phyloP scores from a whole-genome alignment of 92 coral and sea anemone genomes.

The Palythoa heliodiscus region DNA sequence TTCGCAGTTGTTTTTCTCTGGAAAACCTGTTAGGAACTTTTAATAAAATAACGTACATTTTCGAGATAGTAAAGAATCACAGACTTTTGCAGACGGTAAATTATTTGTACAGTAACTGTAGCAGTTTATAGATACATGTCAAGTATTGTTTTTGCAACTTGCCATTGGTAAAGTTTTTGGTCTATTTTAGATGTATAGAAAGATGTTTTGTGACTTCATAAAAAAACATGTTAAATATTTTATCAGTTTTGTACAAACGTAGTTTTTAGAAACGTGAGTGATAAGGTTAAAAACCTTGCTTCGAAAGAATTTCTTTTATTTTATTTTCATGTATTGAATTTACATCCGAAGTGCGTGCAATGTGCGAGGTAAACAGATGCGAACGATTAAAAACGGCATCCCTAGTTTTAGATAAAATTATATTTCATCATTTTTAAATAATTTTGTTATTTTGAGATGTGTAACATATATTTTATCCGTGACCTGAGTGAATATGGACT shows the following conservation, averaged over 20 bases:
- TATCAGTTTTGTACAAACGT: background rate
- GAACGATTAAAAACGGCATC: too few species aligned
- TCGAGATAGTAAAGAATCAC: slow-evolving; percentile 34
- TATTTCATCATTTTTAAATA: background rate
- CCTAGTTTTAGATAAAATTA: background rate
- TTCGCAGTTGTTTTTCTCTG: background rate
- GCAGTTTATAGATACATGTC: background rate
- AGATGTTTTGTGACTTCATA: too few species aligned
- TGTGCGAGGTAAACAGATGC: too few species aligned
- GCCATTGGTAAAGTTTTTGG: background rate
- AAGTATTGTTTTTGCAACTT: background rate
- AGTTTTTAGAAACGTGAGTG: background rate
- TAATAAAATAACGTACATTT: background rate
- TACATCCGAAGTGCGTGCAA: background rate
- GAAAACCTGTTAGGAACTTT: background rate
- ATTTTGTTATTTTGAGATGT: background rate
- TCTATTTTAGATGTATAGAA: background rate
- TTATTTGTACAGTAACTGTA: slow-evolving; percentile 33
- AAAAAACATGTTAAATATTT: background rate
- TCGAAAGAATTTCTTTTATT: background rate
- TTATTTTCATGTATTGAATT: background rate
- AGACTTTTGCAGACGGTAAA: slow-evolving; percentile 24
- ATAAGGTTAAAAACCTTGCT: background rate
- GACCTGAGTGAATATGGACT: background rate
- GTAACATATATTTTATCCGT: background rate